Percentiles rank a stretch among this genome's conserved stretches.
Evolutionary conservation across 2,797 vertebrate genomes (phyloP).

Genomic region (Enteromius viviparus): DNA sequence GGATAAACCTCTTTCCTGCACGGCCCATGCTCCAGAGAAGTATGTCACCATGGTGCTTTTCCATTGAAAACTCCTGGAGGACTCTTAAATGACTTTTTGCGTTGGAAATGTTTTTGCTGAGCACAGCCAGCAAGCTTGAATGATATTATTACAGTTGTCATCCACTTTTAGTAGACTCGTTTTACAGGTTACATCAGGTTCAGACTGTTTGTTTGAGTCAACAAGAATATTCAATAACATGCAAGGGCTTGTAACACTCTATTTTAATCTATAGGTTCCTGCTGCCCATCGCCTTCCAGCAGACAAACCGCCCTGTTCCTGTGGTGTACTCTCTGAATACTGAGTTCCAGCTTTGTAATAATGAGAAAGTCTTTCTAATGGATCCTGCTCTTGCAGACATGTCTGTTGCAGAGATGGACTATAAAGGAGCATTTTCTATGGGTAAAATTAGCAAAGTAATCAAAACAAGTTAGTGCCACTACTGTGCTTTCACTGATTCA

Average conservation of each 20-base stretch:
- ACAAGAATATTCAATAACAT: neutral
- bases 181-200: constrained; percentile 10
- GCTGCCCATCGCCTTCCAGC: constrained; percentile 97
- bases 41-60: constrained; percentile 62
- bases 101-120: neutral
- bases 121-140: neutral
- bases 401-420: constrained; percentile 96
- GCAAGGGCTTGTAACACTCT: neutral
- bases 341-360: constrained; percentile 97
- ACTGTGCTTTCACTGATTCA: neutral
- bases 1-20: constrained; percentile 93
- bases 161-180: neutral
- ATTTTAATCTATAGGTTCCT: constrained; percentile 81
- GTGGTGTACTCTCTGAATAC: constrained; percentile 97
- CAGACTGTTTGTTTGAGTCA: constrained; percentile 10
- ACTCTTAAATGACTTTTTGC: neutral
- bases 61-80: neutral
- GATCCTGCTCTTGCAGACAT: constrained; percentile 86
- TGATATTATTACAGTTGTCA: neutral
- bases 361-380: constrained; percentile 96
- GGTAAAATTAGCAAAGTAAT: constrained; percentile 70
- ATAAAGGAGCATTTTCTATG: constrained; percentile 98
- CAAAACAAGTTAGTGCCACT: neutral
- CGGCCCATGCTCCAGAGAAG: constrained; percentile 93
- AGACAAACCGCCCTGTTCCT: constrained; percentile 94